Evolutionary conservation across 2,113 vertebrate genomes (phyloP), one percentile per base, ranked within the genome.

Genomic region (Takifugu flavidus): DNA sequence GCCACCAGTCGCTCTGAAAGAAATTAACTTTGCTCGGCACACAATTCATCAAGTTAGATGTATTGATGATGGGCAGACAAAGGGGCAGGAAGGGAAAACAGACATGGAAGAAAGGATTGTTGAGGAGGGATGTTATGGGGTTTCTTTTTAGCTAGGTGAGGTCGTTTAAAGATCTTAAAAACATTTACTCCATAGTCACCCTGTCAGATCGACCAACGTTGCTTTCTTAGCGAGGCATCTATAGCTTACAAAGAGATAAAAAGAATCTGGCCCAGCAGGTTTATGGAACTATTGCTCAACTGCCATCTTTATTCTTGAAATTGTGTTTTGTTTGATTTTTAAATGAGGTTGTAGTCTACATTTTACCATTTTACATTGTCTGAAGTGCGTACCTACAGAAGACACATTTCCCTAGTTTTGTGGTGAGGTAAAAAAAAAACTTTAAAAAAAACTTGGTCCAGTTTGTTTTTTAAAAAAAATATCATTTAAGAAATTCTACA

Each of bases 1-100:
- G 88, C 85, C 86, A 94, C 91, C 65, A 55, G 79, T 78, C 58
- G 68, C 78, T 86, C 80, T 86, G 91, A 93, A 92, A 89, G 84
- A 89, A 90, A 87, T 89, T 86, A 86, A 91, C 91, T 89, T 91
- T 91, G 83, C 89, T 80, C 70, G 59, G 72, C 68, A 56, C 82
- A 80, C 74, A 74, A 85, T 90, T 86, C 88, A 89, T 89, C 85
- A 86, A 75, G 69, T 83, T 76, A 83, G 89, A 91, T 89, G 85
- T 92, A 86, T 88, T 87, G 83, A 88, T 85, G 76, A 61, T 75
- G 52, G 49, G 53, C 59, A 88, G 72, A 80, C 70, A 83, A 76
- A 76, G 72, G 53, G 53, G 45, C 27, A 49, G 55, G 39, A 54
- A 39, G 67, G 62, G 46, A 25, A 59, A 52, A 26, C 46, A 56